phyloP scores from a whole-genome alignment of 2,888 invertebrate species.

The Xanthostigma xanthostigma region DNA sequence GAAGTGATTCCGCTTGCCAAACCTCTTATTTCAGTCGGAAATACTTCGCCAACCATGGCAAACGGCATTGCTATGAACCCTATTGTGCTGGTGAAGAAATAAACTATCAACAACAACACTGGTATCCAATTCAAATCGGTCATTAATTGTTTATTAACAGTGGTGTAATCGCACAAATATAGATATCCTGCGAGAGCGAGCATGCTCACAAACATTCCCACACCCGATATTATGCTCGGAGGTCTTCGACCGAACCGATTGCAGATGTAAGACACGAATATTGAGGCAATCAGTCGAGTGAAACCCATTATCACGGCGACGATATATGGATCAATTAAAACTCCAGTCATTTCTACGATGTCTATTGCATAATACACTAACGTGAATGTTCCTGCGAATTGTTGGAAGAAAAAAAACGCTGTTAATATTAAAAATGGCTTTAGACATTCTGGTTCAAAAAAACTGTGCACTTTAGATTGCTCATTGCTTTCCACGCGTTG shows the following conservation, averaged over 20 bases:
- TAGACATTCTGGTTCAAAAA: slow-evolving; percentile 27
- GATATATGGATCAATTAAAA: slow-evolving; percentile 30
- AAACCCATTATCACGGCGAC: slow-evolving; percentile 35
- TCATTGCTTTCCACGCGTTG: no score
- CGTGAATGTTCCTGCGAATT: slow-evolving; percentile 38
- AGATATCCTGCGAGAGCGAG: slow-evolving; percentile 30
- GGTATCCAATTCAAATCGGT: slow-evolving; percentile 25
- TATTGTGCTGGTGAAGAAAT: slow-evolving; percentile 34
- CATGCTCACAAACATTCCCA: slow-evolving; percentile 38
- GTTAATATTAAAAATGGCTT: slow-evolving; percentile 33
- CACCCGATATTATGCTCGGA: slow-evolving; percentile 40
- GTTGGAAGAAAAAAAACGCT: slow-evolving; percentile 39
- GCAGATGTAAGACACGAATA: slow-evolving; percentile 30
- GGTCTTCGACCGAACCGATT: slow-evolving; percentile 39
- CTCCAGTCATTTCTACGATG: slow-evolving; percentile 31
- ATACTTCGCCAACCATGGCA: slow-evolving; percentile 40
- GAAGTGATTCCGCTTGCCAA: slow-evolving; percentile 33
- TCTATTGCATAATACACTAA: slow-evolving; percentile 40
- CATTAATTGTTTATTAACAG: slow-evolving; percentile 14
- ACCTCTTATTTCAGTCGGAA: slow-evolving; percentile 35
- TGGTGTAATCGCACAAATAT: slow-evolving; percentile 19
- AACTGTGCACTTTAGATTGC: slow-evolving; percentile 16
- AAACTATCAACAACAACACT: slow-evolving; percentile 28
- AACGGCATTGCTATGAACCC: slow-evolving; percentile 41
- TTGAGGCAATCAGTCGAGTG: slow-evolving; percentile 29